Evolutionary conservation across 2,888 invertebrate species (phyloP), one percentile per base, ranked within the genome.

Genomic region (Nezara viridula): DNA sequence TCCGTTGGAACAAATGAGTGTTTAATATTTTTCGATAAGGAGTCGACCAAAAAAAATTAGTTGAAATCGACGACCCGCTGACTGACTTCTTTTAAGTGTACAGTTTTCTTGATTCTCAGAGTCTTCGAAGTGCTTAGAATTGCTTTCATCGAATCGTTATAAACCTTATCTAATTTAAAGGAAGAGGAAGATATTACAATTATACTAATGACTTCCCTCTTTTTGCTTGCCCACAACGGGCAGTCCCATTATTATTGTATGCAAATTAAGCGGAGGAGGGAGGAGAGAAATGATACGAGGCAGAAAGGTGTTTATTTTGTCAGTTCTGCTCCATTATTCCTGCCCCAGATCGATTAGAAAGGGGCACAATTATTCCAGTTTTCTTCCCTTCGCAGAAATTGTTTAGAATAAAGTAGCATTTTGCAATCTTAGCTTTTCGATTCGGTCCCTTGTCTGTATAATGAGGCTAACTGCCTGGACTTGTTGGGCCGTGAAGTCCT

Each of bases 301-400:
- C 81, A 12, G 44, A 44, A 47, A 81, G 66, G 40, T 81, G 81
- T 81, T 81, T 81, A 81, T 81, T 81, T 81, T 81, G 81, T 81
- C 44, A 81, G 81, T 81, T 81, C 81, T 81, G 81, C 44, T 81
- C 81, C 81, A 81, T 81, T 81, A 81, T 40, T 81, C 32, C 12
- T 81, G 81, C n/a, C 81, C 81, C 40, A 44, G 40, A 47, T 81
- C 81, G 81, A 44, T 81, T 81, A 47, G 81, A 81, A 81, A 47
- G 81, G 81, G 21, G 66, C 37, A 21, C 66, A 37, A 73, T 73
- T 73, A 73, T 73, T 73, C 66, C 66, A 73, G 66, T 73, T 37
- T 73, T 27, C 66, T 32, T 37, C 66, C 66, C 19, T 19, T 73
- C 37, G 32, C 66, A 73, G 37, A 37, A 73, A 73, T 19, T 37